Percentiles rank a stretch among this genome's conserved stretches.
Evolutionary conservation across 2,113 vertebrate genomes (phyloP).

Genomic region (Phylloscopus trochiloides): DNA sequence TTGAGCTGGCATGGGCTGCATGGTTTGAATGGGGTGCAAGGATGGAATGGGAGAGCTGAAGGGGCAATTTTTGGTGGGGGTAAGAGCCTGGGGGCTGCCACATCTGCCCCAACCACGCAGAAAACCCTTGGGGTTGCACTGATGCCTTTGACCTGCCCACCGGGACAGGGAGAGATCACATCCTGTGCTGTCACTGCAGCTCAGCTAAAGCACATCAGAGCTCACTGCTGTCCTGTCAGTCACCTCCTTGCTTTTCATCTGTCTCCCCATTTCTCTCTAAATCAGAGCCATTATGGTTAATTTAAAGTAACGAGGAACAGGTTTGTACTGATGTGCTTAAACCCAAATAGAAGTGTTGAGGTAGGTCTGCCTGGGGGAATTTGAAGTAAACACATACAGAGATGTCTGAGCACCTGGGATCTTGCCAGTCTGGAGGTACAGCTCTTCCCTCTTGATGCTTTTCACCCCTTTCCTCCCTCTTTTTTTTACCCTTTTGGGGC

Average conservation of each 20-base stretch:
- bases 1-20: not conserved
- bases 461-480: not conserved
- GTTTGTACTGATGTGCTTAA: not conserved
- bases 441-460: not conserved
- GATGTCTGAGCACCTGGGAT: accelerated
- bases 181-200: accelerated
- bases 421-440: not conserved
- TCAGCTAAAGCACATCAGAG: not conserved
- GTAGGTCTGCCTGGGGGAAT: not conserved
- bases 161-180: not conserved
- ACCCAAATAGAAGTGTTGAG: not conserved
- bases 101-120: not conserved
- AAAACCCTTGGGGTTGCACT: not conserved
- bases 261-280: not conserved
- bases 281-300: not conserved
- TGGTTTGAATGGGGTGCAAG: not conserved
- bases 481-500: not conserved
- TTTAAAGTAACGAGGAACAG: not conserved
- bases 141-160: not conserved
- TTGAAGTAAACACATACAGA: not conserved
- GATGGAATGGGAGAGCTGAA: not conserved
- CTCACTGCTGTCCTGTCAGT: not conserved
- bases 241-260: not conserved
- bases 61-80: not conserved
- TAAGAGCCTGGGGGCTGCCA: not conserved